phyloP scores from a whole-genome alignment of 2,113 vertebrate genomes.

The Podarcis raffonei region DNA sequence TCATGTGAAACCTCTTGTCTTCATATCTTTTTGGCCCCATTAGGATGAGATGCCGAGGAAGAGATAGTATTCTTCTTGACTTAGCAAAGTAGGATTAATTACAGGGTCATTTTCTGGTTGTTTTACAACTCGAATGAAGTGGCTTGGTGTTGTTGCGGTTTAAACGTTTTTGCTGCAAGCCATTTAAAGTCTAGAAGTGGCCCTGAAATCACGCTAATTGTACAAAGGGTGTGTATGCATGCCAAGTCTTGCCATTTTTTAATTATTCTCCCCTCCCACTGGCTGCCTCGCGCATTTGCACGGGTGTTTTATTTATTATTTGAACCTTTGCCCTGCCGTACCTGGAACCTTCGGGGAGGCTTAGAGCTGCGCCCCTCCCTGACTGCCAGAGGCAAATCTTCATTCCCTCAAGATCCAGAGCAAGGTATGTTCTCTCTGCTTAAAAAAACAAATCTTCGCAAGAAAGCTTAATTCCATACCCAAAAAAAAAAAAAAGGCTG shows the following conservation, averaged over 20 bases:
- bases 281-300: neutral
- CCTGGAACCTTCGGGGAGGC: neutral
- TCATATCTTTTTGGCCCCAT: too few relatives aligned
- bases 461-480: neutral
- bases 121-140: too few relatives aligned
- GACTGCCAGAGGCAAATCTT: neutral
- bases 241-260: neutral
- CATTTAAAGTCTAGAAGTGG: neutral
- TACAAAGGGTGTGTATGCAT: neutral
- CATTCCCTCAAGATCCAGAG: neutral
- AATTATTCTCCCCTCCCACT: neutral
- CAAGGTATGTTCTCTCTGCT: neutral
- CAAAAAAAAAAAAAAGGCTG: slow-evolving; percentile 2
- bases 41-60: too few relatives aligned
- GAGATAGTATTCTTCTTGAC: too few relatives aligned
- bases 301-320: slow-evolving; percentile 12
- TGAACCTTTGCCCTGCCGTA: neutral
- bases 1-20: too few relatives aligned
- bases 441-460: neutral
- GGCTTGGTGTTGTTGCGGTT: neutral
- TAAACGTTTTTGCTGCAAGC: neutral
- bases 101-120: neutral
- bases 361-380: neutral
- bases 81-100: too few relatives aligned
- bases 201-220: too few relatives aligned